A percentile compares a stretch with the other conserved stretches of the same genome.
Conservation (phyloP, 1,140 invertebrate genomes). For the Amphibalanus amphitrite region DNA sequence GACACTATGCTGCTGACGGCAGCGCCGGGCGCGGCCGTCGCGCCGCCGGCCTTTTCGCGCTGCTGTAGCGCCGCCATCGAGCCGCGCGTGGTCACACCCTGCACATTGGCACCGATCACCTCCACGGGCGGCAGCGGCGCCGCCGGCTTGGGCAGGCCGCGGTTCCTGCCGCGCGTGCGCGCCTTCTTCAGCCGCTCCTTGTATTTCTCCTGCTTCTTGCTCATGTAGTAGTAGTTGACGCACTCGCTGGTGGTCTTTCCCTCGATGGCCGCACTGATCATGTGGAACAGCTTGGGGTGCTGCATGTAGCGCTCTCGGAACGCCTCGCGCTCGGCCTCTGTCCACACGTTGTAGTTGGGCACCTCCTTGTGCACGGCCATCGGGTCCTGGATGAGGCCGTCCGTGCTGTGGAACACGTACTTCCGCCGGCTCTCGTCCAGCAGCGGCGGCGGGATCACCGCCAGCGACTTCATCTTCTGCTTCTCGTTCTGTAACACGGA, state of each 20-base stretch:
- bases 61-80: slow-evolving; percentile 41
- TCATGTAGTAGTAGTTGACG: slow-evolving; percentile 91
- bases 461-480: slow-evolving; percentile 91
- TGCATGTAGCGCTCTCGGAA: slow-evolving; percentile 84
- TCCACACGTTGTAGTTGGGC: slow-evolving; percentile 79
- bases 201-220: slow-evolving; percentile 94
- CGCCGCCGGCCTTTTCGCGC: slow-evolving; percentile 37
- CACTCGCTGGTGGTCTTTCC: slow-evolving; percentile 82
- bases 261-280: slow-evolving; percentile 78
- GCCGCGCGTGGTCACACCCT: slow-evolving; percentile 22
- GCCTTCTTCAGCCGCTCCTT: slow-evolving; percentile 83
- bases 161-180: slow-evolving; percentile 34
- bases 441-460: slow-evolving; percentile 86
- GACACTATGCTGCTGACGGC: slow-evolving; percentile 20
- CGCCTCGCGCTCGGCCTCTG: slow-evolving; percentile 53
- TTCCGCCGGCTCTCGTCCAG: slow-evolving; percentile 28
- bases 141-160: slow-evolving; percentile 13
- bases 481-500: slow-evolving; percentile 52
- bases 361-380: slow-evolving; percentile 69
- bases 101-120: slow-evolving; percentile 17
- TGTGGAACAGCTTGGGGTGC: slow-evolving; percentile 92
- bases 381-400: slow-evolving; percentile 72
- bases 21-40: slow-evolving; percentile 7
- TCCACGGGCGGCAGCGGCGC: slow-evolving; percentile 15
- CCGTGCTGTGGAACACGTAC: slow-evolving; percentile 60